phyloP scores from a whole-genome alignment of 2,888 invertebrate species.

The Ferrisia virgata region DNA sequence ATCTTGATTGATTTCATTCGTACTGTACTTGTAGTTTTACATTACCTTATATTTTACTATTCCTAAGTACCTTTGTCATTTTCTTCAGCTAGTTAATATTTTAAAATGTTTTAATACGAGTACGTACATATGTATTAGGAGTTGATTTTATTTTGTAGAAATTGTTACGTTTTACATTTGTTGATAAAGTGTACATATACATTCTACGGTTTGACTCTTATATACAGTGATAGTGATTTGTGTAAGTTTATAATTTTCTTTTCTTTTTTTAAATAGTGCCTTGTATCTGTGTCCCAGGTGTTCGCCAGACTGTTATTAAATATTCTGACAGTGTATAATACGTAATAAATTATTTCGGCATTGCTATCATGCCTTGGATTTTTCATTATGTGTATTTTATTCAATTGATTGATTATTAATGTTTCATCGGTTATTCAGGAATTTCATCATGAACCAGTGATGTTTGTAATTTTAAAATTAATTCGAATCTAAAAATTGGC shows the following conservation, averaged over 20 bases:
- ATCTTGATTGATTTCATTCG: background rate
- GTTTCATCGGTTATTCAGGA: no score
- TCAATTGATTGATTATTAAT: background rate
- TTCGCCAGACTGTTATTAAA: constrained; percentile 12
- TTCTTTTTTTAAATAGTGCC: background rate
- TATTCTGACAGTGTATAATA: constrained; percentile 32
- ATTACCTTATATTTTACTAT: background rate
- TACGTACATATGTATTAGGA: background rate
- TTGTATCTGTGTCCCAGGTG: constrained; percentile 38
- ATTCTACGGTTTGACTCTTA: background rate
- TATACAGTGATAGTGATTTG: constrained; percentile 5
- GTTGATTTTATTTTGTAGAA: constrained; percentile 16
- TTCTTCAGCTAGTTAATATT: background rate
- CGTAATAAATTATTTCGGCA: constrained; percentile 33
- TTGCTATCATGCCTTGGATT: background rate
- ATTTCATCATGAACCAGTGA: no score
- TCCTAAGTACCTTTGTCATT: background rate
- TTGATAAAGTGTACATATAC: background rate
- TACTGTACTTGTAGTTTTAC: background rate
- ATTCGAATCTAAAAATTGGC: no score
- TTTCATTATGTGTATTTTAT: background rate
- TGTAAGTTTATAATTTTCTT: background rate
- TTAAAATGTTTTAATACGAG: background rate
- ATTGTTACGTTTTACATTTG: constrained; percentile 36
- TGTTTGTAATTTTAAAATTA: no score